Base-by-base conservation (phyloP, 2,797 vertebrate species). In the Tragopan temminckii region DNA sequence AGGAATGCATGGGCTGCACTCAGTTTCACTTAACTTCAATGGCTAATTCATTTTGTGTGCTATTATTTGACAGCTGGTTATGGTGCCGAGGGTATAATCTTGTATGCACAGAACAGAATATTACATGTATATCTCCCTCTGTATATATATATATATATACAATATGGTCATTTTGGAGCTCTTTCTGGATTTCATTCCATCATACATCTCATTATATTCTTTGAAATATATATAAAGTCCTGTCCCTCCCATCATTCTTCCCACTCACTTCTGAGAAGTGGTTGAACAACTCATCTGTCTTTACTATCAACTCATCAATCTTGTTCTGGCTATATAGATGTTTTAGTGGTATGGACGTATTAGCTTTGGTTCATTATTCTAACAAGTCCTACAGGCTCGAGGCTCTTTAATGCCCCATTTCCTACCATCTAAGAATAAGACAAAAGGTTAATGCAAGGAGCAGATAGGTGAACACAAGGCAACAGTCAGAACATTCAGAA, bases 71-170 rank as follows among this genome's bases (percentile, higher is more conserved):
- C 42, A 63, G 48, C 29, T 25, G n/a, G 40, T 17, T 59, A 59
- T 40, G 27, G 8, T 42, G 61, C 13, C 23, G 23, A 43, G 18
- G 43, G 57, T 42, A 46, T 13, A 79, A n/a, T 9, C 24, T 58
- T 74, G 38, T 24, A 42, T 9, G 8, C 25, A 8, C 19, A 64
- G 40, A 29, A 16, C 24, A 59, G 12, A 52, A 13, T 29, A 55
- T 46, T 52, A n/a, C 4, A 11, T 6, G 6, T 46, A 42, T 17
- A 5, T 3, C 18, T 18, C 13, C 17, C 9, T 40, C 17, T 12
- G 52, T 23, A 27, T 33, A 2, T 1, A 31, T 36, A 2, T 1
- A 31, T 36, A 2, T 1, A 15, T 3, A 35, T n/a, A 40, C 3
- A 57, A 7, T 18, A 42, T 42, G 5, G 5, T 33, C 5, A 53